These are phyloP conservation scores for Trididemnum miniatum DNA, from an alignment of 23 tunicate genomes.

Conservation along the genomic window DNA sequence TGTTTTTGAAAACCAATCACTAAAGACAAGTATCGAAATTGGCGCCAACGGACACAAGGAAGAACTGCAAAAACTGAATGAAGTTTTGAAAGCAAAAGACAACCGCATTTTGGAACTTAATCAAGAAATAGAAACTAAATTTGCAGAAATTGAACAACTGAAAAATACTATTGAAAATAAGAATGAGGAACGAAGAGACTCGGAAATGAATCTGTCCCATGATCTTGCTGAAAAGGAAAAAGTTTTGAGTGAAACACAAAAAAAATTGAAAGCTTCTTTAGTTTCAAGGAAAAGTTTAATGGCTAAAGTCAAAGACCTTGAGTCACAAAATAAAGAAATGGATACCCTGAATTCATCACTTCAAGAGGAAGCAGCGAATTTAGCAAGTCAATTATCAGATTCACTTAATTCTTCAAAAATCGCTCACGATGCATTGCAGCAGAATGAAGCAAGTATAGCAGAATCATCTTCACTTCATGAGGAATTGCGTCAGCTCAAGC, in stretches of 20 bases:
- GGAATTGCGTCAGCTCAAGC: too few species aligned
- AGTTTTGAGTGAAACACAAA: constrained; percentile 46
- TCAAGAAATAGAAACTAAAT: background rate
- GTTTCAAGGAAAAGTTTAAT: constrained; percentile 68
- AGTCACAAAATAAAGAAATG: constrained; percentile 14
- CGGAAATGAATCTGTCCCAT: too few species aligned
- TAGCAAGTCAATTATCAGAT: constrained; percentile 6
- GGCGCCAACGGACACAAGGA: too few species aligned
- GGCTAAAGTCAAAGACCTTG: constrained; percentile 53
- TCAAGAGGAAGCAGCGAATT: background rate
- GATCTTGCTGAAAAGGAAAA: constrained; percentile 34
- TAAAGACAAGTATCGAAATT: too few species aligned
- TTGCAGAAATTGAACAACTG: background rate
- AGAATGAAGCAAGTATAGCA: too few species aligned
- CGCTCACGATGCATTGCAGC: constrained; percentile 1
- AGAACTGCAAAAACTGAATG: background rate
- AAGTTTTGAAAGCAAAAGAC: background rate
- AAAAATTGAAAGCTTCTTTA: constrained; percentile 80
- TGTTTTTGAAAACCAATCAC: too few species aligned
- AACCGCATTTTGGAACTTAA: background rate
- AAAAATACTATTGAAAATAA: background rate
- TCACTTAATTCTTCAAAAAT: constrained; percentile 14
- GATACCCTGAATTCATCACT: constrained; percentile 33
- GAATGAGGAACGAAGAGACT: background rate
- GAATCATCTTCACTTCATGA: too few species aligned